Evolutionary conservation across 2,888 invertebrate genomes (phyloP), one percentile per base, ranked within the genome.

Genomic region (Scaptomyza reducta): DNA sequence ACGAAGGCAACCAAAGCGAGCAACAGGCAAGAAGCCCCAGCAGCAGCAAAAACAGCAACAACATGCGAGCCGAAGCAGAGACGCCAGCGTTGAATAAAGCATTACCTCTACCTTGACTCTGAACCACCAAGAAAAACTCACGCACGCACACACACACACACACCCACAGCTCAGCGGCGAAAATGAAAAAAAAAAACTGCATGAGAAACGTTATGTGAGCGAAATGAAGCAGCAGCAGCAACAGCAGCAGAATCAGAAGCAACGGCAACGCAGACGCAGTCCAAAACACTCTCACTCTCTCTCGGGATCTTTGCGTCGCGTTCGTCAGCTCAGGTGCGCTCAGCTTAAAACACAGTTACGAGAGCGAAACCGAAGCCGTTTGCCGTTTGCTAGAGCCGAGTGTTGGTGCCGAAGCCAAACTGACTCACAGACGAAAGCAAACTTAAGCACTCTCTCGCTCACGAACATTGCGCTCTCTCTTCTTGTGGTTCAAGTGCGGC

Each of bases 101-200:
- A 77, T 86, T 90, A 90, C 90, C 91, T 90, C 91, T 90, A 91
- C 91, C 91, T 91, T 91, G 91, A 91, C 91, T 91, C 91, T 91
- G 91, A 89, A 86, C 82, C 80, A 81, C 71, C 78, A 79, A 79
- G 73, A 69, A 72, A 64, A 27, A 67, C 46, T 70, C 13, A 57
- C 42, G 59, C 7, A 44, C 22, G 35, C 27, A 33, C 50, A 56
- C 27, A 49, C 50, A 41, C 18, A 27, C n/a, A 11, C 10, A 46
- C 38, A 49, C 49, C 31, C 38, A 49, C 35, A 42, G 53, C 33
- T 40, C 5, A 35, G 42, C 42, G 49, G 42, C 49, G 63, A 41
- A 45, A 47, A 47, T 14, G 42, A 47, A 53, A 57, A 16, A 68
- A 51, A 77, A 74, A 83, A 89, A 89, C 79, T 82, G 88, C 88